These are phyloP conservation scores for Pachydiplax longipennis DNA, from an alignment of 2,888 invertebrate species.

Conservation along the genomic window DNA sequence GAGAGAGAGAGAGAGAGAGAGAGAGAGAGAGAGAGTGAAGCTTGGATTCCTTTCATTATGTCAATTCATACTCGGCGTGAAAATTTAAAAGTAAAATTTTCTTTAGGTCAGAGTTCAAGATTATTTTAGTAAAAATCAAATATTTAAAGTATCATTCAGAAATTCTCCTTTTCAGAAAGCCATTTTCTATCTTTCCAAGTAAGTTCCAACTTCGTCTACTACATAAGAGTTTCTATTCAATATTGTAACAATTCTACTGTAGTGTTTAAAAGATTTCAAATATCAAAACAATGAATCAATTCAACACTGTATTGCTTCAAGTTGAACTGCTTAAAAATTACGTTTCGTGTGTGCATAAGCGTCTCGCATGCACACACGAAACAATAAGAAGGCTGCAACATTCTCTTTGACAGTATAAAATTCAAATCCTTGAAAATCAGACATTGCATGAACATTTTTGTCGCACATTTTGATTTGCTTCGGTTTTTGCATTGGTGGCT, in stretches of 20 bases:
- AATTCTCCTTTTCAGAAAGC: constrained; percentile 19
- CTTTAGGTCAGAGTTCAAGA: neutral
- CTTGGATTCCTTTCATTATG: too few relatives aligned
- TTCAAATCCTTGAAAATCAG: neutral
- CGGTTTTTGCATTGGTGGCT: constrained; percentile 38
- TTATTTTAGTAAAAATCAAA: neutral
- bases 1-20: too few relatives aligned
- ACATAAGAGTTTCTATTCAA: neutral
- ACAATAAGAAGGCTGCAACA: constrained; percentile 16
- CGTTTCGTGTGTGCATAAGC: neutral
- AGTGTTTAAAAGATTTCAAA: too few relatives aligned
- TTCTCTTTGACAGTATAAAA: constrained; percentile 31
- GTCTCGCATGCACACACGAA: neutral
- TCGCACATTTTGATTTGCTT: constrained; percentile 39
- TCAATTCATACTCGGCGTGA: too few relatives aligned
- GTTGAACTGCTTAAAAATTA: neutral
- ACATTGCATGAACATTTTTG: constrained; percentile 29
- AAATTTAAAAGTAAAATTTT: neutral
- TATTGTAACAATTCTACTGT: neutral
- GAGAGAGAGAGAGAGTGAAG: too few relatives aligned
- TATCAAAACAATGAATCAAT: neutral
- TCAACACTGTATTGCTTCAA: neutral
- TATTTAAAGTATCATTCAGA: neutral
- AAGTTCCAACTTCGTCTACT: constrained; percentile 1
- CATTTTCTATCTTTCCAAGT: neutral